Conservation (phyloP, 2,888 invertebrate genomes). For the Thera obeliscata region DNA sequence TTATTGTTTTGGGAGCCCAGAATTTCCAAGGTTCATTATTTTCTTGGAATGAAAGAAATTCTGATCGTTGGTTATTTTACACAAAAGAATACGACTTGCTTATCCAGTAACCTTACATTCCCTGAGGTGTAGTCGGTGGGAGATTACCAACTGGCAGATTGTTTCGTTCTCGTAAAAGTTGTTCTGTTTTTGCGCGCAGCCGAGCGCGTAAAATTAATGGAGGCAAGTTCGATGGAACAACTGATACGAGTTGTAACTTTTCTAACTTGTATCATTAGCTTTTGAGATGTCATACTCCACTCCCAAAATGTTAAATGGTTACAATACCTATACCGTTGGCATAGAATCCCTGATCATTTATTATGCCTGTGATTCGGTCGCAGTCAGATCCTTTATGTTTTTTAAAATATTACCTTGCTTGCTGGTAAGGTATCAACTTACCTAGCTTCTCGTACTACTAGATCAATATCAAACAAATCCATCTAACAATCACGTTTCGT, state of each 20-base stretch:
- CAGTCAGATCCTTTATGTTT: too few species aligned
- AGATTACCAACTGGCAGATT: conserved; percentile 39
- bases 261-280: conserved; percentile 46
- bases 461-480: not conserved
- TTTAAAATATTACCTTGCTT: too few species aligned
- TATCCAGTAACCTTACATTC: conserved; percentile 27
- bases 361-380: too few species aligned
- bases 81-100: conserved; percentile 25
- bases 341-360: too few species aligned
- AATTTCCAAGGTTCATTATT: conserved; percentile 3
- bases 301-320: conserved; percentile 14
- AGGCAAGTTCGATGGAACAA: conserved; percentile 52
- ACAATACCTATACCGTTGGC: not conserved
- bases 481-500: too few species aligned
- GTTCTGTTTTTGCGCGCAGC: conserved; percentile 54
- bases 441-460: not conserved
- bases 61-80: conserved; percentile 8
- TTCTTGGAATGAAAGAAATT: conserved; percentile 18
- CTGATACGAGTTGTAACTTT: conserved; percentile 50
- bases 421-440: not conserved
- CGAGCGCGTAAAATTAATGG: conserved; percentile 59
- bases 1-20: not conserved
- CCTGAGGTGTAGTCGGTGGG: conserved; percentile 31
- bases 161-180: conserved; percentile 55
- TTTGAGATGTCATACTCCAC: conserved; percentile 43